Percentiles rank a stretch among this genome's conserved stretches.
These are phyloP conservation scores for Axea sp. DNA, from an alignment of 2,888 invertebrate genomes.

Conservation along the genomic window DNA sequence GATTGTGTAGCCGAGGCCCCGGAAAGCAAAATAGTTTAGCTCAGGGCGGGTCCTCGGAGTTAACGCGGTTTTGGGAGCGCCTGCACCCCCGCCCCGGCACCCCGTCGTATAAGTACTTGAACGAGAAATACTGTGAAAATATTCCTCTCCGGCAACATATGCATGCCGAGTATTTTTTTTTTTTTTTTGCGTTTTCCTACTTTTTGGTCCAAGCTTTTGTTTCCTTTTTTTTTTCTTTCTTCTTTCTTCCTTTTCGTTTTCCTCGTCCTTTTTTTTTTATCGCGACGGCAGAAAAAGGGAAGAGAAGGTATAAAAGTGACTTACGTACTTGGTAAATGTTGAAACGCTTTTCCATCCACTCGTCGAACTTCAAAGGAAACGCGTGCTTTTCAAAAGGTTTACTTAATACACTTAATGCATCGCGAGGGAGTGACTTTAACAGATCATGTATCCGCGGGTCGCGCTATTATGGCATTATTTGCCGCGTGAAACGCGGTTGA, in stretches of 20 bases:
- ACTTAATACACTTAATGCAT: constrained; percentile 55
- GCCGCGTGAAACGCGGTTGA: constrained; percentile 8
- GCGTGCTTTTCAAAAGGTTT: constrained; percentile 51
- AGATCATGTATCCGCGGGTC: constrained; percentile 48
- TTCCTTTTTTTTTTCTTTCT: too few species aligned
- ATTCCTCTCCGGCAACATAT: constrained; percentile 53
- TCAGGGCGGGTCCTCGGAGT: constrained; percentile 43
- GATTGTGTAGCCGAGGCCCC: constrained; percentile 15
- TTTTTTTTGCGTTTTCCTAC: constrained; percentile 9
- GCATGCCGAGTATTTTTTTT: constrained; percentile 41
- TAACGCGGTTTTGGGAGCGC: constrained; percentile 44
- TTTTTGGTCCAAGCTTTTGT: constrained; percentile 31
- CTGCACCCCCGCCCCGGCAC: not conserved
- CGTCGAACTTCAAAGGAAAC: constrained; percentile 50
- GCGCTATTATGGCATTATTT: constrained; percentile 42
- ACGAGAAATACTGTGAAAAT: constrained; percentile 53
- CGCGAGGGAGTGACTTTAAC: constrained; percentile 45
- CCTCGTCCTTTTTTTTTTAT: not conserved
- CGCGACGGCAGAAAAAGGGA: constrained; percentile 34
- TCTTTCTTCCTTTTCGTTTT: too few species aligned
- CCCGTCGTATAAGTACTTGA: constrained; percentile 35
- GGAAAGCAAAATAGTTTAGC: constrained; percentile 54
- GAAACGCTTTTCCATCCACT: constrained; percentile 54
- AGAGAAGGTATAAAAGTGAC: constrained; percentile 50
- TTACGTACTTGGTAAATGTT: constrained; percentile 54